Conservation (phyloP, 2,797 vertebrate species). For the Chrysocyon brachyurus region DNA sequence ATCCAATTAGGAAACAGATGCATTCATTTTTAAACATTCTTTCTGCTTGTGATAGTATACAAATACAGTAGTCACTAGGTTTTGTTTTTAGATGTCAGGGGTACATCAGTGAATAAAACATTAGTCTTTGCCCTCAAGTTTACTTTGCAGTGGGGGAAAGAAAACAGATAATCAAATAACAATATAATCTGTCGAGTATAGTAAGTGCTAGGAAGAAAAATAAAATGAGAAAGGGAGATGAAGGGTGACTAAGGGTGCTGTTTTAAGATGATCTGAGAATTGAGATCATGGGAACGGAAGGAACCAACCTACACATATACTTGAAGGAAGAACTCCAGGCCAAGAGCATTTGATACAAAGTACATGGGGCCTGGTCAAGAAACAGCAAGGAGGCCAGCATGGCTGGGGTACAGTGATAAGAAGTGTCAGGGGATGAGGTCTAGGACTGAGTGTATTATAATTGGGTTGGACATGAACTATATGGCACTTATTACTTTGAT, state of each 20-base stretch:
- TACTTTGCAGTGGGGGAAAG: background rate
- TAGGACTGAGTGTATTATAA: background rate
- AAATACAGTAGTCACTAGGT: background rate
- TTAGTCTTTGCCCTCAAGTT: background rate
- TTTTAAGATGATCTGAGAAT: conserved; percentile 13
- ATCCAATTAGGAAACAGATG: background rate
- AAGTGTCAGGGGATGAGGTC: background rate
- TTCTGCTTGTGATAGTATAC: background rate
- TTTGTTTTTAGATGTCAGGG: background rate
- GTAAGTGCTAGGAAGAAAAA: conserved; percentile 6
- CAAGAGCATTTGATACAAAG: background rate
- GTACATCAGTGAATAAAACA: background rate
- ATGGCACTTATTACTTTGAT: background rate
- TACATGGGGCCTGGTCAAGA: background rate
- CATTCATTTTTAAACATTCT: background rate
- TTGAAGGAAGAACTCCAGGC: conserved; percentile 10
- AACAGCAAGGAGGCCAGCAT: background rate
- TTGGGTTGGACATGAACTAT: background rate
- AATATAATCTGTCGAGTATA: background rate
- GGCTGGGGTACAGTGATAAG: background rate
- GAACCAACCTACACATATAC: background rate
- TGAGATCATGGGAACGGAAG: background rate
- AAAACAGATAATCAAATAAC: background rate
- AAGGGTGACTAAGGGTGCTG: background rate
- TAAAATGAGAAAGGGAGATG: background rate